Base-by-base conservation (phyloP, 2,888 invertebrate species). In the Cantharis rufa region DNA sequence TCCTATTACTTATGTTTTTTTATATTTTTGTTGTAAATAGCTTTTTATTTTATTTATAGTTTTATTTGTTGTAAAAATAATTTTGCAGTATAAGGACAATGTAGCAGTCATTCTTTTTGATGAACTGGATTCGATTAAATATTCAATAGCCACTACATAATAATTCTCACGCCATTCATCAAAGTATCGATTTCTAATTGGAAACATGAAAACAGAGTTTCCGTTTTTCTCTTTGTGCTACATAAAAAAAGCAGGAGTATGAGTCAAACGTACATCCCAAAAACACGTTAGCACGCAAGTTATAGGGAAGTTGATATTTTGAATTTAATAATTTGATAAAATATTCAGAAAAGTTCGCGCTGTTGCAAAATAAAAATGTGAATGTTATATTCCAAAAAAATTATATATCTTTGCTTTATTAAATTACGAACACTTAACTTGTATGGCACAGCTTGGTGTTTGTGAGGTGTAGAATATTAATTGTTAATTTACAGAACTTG, bases 401-500 rank as follows among this genome's bases (percentile, higher is more conserved):
- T 48, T 48, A 48, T 48, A 48, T 48, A 48, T 76, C 70, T 72
- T 64, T 62, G 62, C 66, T 72, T 76, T 18, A 77, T 77, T 77
- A 74, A 74, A 74, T 70, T 77, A 71, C 71, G 74, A 77, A 77
- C 71, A 48, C 69, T 66, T 71, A 74, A 77, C 71, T 74, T 71
- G 48, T 21, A 15, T 62, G 71, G 48, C 71, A 73, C 66, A 70
- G 73, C 71, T 68, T 69, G 76, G 66, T 69, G 77, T 74, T 73
- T 74, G 74, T 72, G 70, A 77, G 74, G 77, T 74, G 74, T 62
- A 72, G 77, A 75, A 77, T 77, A 77, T 75, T 77, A 77, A 77
- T 77, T 62, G 77, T 77, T 75, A 77, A 77, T 77, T 77, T 77
- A 73, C 69, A 69, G 73, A 77, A 74, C 74, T 77, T 77, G 69